Conservation (phyloP, 2,888 invertebrate genomes). For the Mesopsocus fuscifrons region DNA sequence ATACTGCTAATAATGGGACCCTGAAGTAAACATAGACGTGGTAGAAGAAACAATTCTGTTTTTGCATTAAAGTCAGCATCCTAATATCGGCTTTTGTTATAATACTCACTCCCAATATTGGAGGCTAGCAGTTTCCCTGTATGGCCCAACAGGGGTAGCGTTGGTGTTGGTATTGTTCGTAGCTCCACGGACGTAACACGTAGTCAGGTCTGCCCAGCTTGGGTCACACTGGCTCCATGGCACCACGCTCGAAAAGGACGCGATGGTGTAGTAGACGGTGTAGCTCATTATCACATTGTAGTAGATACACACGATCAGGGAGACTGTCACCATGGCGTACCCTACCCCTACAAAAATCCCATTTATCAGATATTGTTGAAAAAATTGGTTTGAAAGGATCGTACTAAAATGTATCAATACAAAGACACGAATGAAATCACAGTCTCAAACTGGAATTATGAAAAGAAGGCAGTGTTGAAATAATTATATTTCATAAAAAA, state of each 20-base stretch:
- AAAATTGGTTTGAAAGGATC: too few relatives aligned
- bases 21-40: too few relatives aligned
- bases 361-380: too few relatives aligned
- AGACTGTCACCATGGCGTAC: slow-evolving; percentile 35
- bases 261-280: slow-evolving; percentile 54
- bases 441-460: too few relatives aligned
- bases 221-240: slow-evolving; percentile 47
- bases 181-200: slow-evolving; percentile 20
- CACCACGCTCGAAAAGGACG: slow-evolving; percentile 40
- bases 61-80: too few relatives aligned
- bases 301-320: slow-evolving; percentile 46
- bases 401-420: too few relatives aligned
- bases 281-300: slow-evolving; percentile 66
- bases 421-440: too few relatives aligned
- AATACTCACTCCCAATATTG: slow-evolving; percentile 25
- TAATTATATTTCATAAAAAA: too few relatives aligned
- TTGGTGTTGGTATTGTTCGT: slow-evolving; percentile 7
- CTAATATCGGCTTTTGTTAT: too few relatives aligned
- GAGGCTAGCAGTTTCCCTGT: slow-evolving; percentile 22
- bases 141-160: slow-evolving; percentile 10
- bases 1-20: too few relatives aligned
- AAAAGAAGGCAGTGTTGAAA: too few relatives aligned
- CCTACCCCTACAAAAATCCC: slow-evolving; percentile 19
- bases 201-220: slow-evolving; percentile 21
- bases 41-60: too few relatives aligned